Percentiles rank a stretch among this genome's conserved stretches.
phyloP scores from a whole-genome alignment of 1,140 invertebrate species.

The Lordiphosa stackelbergi region DNA sequence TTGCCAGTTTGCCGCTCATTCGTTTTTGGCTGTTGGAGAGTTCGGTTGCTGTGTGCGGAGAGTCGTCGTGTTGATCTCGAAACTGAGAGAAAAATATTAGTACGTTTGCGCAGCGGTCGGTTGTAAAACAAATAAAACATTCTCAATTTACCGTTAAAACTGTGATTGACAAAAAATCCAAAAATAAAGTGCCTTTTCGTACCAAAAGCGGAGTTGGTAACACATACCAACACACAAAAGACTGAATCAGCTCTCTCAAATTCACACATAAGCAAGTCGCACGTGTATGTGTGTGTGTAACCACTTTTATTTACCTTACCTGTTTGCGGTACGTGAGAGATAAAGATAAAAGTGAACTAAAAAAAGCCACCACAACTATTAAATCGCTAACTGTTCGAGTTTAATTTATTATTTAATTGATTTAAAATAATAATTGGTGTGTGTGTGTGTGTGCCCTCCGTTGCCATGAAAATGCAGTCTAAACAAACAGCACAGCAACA shows the following conservation, averaged over 20 bases:
- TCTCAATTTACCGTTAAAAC: conserved; percentile 2
- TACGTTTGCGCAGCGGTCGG: conserved; percentile 10
- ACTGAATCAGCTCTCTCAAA: conserved; percentile 22
- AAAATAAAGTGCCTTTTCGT: conserved; percentile 27
- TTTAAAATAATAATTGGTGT: conserved; percentile 6
- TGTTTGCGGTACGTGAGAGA: conserved; percentile 33
- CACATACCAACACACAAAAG: conserved; percentile 19
- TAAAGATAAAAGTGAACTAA: conserved; percentile 39
- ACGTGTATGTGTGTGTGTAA: conserved; percentile 33
- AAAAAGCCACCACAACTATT: conserved; percentile 19
- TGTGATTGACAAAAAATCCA: background rate
- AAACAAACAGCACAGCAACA: conserved; percentile 50
- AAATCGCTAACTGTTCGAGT: conserved; percentile 27
- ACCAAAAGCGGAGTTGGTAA: conserved; percentile 32
- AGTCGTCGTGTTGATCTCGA: background rate
- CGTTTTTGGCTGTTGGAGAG: no score
- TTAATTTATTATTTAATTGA: conserved; percentile 19
- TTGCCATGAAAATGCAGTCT: conserved; percentile 74
- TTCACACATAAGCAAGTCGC: conserved; percentile 10
- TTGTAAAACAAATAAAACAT: background rate
- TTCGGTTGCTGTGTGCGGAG: no score
- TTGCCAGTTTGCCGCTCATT: no score
- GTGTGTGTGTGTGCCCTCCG: conserved; percentile 5
- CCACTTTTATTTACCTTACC: conserved; percentile 50
- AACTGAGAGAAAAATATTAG: background rate